Percentiles rank a stretch among this genome's conserved stretches.
Evolutionary conservation across 1,140 invertebrate genomes (phyloP).

Genomic region (Sycobia sp.): DNA sequence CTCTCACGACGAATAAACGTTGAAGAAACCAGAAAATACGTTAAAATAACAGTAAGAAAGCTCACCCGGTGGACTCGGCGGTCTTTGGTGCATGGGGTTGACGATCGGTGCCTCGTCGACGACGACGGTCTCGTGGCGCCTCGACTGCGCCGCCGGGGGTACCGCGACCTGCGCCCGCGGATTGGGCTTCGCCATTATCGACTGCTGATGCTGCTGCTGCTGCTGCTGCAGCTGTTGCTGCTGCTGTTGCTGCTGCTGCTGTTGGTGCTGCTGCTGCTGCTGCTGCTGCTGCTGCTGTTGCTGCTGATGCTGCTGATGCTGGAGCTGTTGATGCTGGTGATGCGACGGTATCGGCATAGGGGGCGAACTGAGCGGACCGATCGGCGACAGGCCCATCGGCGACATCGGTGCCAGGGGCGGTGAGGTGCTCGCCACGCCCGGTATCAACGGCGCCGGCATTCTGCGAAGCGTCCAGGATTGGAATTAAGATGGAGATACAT

Average conservation of each 20-base stretch:
- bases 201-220: no score
- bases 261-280: no score
- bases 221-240: no score
- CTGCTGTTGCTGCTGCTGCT: no score
- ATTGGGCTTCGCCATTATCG: conserved; percentile 1
- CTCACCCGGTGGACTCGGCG: conserved; percentile 48
- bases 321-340: no score
- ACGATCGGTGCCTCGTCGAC: conserved; percentile 32
- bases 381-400: conserved; percentile 49
- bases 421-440: conserved; percentile 47
- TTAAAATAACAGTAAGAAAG: conserved; percentile 21
- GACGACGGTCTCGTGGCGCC: neutral
- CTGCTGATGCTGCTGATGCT: no score
- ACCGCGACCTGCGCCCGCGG: no score
- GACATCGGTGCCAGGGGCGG: conserved; percentile 50
- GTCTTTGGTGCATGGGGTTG: conserved; percentile 44
- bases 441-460: conserved; percentile 39
- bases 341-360: conserved; percentile 5
- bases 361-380: conserved; percentile 33
- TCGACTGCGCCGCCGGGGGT: neutral
- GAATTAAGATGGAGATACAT: no score
- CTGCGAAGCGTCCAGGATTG: no score
- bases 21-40: no score
- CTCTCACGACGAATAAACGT: no score
- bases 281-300: no score